A percentile compares a stretch with the other conserved stretches of the same genome.
These are phyloP conservation scores for Zaprionus tsacasi DNA, from an alignment of 1,140 invertebrate species.

Conservation along the genomic window DNA sequence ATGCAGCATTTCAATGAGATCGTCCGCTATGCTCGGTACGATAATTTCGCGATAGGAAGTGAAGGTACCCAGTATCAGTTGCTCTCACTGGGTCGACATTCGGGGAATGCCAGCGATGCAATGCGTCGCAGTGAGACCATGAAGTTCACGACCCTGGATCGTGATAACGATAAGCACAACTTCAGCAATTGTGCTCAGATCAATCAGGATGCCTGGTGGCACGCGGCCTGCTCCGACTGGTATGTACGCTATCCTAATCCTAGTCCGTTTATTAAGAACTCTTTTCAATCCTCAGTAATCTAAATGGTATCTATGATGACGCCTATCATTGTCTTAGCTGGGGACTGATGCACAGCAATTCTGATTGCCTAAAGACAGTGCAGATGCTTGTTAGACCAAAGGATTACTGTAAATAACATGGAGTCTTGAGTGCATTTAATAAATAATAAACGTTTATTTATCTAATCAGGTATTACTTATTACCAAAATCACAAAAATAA, in stretches of 20 bases:
- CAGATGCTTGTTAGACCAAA: constrained; percentile 7
- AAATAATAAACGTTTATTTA: too few species aligned
- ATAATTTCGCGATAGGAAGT: constrained; percentile 8
- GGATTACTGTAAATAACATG: background rate
- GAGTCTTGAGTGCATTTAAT: too few species aligned
- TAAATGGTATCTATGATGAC: constrained; percentile 18
- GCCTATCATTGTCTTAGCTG: constrained; percentile 2
- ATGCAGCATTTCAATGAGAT: background rate
- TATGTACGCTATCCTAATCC: background rate
- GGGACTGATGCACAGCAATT: background rate
- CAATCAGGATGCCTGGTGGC: constrained; percentile 13
- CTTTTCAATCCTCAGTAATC: constrained; percentile 1
- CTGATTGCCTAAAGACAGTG: background rate
- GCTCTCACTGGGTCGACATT: background rate
- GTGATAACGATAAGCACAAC: background rate
- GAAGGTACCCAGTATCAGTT: background rate
- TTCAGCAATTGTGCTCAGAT: background rate
- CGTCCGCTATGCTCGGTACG: constrained; percentile 10
- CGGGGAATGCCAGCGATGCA: constrained; percentile 1
- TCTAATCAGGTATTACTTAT: too few species aligned
- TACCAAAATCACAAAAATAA: too few species aligned
- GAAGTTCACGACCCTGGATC: constrained; percentile 9
- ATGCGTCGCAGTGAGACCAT: background rate
- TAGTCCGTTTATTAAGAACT: background rate
- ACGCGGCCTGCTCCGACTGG: constrained; percentile 2